phyloP scores from a whole-genome alignment of 2,797 vertebrate genomes.

The Cuculus canorus region DNA sequence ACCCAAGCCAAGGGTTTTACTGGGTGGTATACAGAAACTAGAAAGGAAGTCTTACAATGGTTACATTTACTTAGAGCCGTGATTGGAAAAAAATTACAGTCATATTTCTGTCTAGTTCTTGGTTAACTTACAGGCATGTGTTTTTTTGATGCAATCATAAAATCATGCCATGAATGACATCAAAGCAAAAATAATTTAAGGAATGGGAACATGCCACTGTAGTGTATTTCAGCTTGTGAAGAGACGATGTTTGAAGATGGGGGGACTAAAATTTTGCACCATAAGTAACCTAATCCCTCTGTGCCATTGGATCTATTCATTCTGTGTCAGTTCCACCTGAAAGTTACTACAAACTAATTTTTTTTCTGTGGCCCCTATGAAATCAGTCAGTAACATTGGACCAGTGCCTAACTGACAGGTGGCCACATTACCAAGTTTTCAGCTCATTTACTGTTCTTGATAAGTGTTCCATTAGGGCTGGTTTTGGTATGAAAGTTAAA shows the following conservation, averaged over 20 bases:
- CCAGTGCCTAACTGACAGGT: constrained; percentile 6
- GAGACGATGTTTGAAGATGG: background rate
- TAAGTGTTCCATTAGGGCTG: constrained; percentile 46
- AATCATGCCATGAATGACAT: background rate
- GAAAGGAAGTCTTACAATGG: background rate
- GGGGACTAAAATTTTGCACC: background rate
- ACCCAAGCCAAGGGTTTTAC: background rate
- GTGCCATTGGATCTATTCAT: background rate
- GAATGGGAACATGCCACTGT: background rate
- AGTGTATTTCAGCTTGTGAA: background rate
- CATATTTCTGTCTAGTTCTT: background rate
- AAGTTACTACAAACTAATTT: background rate
- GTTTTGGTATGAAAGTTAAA: background rate
- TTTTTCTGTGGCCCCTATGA: background rate
- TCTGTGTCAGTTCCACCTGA: background rate
- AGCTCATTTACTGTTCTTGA: constrained; percentile 10
- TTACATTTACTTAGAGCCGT: background rate
- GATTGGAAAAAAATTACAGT: background rate
- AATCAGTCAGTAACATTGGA: background rate
- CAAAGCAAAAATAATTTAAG: background rate
- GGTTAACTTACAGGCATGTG: background rate
- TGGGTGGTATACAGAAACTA: background rate
- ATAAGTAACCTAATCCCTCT: background rate
- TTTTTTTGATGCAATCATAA: constrained; percentile 1
- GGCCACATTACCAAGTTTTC: constrained; percentile 18